These are phyloP conservation scores for Tetraodon nigroviridis DNA, from an alignment of 2,113 vertebrate species.

Conservation along the genomic window DNA sequence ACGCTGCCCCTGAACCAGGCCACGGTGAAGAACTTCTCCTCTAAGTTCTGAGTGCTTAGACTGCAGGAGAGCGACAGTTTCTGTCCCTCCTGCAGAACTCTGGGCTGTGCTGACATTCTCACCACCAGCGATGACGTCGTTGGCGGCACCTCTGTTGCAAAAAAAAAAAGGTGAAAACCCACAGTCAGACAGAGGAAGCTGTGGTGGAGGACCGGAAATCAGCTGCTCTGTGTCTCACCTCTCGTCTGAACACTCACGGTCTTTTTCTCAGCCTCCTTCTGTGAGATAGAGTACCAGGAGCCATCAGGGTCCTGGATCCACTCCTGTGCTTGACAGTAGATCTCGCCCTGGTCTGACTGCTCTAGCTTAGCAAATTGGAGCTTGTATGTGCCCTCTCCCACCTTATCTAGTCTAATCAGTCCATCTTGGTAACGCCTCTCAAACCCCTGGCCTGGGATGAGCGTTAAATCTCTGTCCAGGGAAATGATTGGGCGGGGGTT, in stretches of 20 bases:
- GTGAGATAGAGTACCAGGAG: slow-evolving; percentile 78
- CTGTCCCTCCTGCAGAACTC: slow-evolving; percentile 65
- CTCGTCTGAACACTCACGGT: slow-evolving; percentile 50
- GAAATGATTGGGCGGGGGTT: slow-evolving; percentile 66
- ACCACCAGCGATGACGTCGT: slow-evolving; percentile 56
- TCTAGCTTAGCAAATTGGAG: slow-evolving; percentile 66
- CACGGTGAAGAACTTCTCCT: slow-evolving; percentile 66
- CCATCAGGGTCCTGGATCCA: slow-evolving; percentile 89
- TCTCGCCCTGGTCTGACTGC: slow-evolving; percentile 74
- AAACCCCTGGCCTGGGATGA: slow-evolving; percentile 76
- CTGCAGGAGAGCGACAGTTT: slow-evolving; percentile 70
- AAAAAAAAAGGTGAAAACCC: slow-evolving; percentile 3
- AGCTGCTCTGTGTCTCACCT: slow-evolving; percentile 43
- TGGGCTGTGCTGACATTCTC: slow-evolving; percentile 38
- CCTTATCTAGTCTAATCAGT: slow-evolving; percentile 74
- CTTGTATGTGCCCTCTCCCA: slow-evolving; percentile 71
- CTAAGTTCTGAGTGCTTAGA: slow-evolving; percentile 45
- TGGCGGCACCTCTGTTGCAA: slow-evolving; percentile 34
- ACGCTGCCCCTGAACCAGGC: slow-evolving; percentile 65
- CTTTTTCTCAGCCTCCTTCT: slow-evolving; percentile 58
- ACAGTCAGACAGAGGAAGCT: slow-evolving; percentile 14
- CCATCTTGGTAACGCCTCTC: slow-evolving; percentile 68
- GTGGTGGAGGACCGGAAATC: neutral
- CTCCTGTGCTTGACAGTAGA: slow-evolving; percentile 81
- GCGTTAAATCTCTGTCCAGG: slow-evolving; percentile 78